These are phyloP conservation scores for Pseudeuparius sepicola DNA, from an alignment of 2,888 invertebrate genomes.

Conservation along the genomic window DNA sequence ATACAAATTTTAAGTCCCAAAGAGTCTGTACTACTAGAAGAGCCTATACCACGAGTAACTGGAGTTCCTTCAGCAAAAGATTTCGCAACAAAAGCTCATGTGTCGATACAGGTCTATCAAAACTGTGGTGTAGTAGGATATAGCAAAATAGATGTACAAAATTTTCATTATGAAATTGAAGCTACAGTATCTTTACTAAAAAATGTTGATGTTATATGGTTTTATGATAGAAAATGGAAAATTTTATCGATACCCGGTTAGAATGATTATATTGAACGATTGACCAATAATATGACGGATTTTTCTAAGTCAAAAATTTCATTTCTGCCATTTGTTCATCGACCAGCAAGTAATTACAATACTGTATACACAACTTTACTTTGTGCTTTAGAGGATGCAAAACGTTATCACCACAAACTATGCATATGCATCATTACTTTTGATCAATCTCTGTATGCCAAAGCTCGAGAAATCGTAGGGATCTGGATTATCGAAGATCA, in stretches of 20 bases:
- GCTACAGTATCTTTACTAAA: constrained; percentile 17
- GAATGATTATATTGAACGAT: constrained; percentile 18
- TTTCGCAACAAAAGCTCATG: constrained; percentile 20
- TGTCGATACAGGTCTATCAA: too few relatives aligned
- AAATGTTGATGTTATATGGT: constrained; percentile 26
- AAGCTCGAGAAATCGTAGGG: constrained; percentile 18
- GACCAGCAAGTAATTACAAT: constrained; percentile 16
- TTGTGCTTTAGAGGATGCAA: constrained; percentile 14
- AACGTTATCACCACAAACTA: constrained; percentile 4
- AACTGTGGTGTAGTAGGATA: constrained; percentile 24
- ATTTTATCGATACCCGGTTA: constrained; percentile 13
- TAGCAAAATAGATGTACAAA: constrained; percentile 20
- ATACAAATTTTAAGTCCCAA: constrained; percentile 27
- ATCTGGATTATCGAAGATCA: constrained; percentile 29
- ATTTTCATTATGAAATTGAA: constrained; percentile 21
- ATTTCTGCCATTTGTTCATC: constrained; percentile 15
- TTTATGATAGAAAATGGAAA: constrained; percentile 27
- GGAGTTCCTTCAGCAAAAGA: constrained; percentile 19
- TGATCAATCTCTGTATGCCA: constrained; percentile 16
- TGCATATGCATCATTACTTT: constrained; percentile 17
- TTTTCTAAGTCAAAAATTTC: constrained; percentile 19
- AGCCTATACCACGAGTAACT: constrained; percentile 18
- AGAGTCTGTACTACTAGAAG: constrained; percentile 21
- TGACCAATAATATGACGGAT: constrained; percentile 18
- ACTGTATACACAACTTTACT: constrained; percentile 22